A percentile compares a stretch with the other conserved stretches of the same genome.
Conservation (phyloP, 1,140 invertebrate genomes). For the Drosophila pectinifera region DNA sequence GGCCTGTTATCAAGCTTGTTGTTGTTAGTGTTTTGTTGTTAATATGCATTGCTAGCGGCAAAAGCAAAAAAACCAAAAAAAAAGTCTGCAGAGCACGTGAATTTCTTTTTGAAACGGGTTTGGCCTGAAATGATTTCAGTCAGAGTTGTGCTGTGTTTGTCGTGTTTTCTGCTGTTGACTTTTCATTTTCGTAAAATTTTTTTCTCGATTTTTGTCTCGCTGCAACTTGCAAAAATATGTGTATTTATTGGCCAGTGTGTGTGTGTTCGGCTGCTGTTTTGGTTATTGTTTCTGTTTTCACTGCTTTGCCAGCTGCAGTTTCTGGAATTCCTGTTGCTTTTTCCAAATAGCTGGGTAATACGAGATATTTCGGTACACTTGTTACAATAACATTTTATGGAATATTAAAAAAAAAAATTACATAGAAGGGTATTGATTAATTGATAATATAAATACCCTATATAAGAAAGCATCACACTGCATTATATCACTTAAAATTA, state of each 20-base stretch:
- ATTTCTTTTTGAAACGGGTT: conserved; percentile 79
- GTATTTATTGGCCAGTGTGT: conserved; percentile 63
- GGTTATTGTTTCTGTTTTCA: conserved; percentile 32
- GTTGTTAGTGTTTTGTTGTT: conserved; percentile 42
- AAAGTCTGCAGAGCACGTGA: conserved; percentile 61
- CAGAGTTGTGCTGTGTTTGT: conserved; percentile 14
- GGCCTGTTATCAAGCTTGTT: conserved; percentile 38
- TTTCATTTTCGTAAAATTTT: conserved; percentile 67
- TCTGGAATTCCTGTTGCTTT: conserved; percentile 36
- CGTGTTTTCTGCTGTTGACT: conserved; percentile 52
- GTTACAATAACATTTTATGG: conserved; percentile 5
- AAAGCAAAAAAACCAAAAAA: conserved; percentile 13
- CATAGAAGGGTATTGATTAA: too few relatives aligned
- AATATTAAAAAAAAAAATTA: too few relatives aligned
- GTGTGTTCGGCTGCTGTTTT: conserved; percentile 25
- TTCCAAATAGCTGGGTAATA: conserved; percentile 23
- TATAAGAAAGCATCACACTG: too few relatives aligned
- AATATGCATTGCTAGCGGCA: conserved; percentile 63
- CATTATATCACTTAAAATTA: neutral
- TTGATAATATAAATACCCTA: neutral
- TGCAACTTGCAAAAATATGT: conserved; percentile 62
- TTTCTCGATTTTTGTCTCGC: conserved; percentile 42
- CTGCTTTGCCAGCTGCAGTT: conserved; percentile 38
- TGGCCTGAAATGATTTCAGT: conserved; percentile 59
- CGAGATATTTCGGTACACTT: neutral